Evolutionary conservation across 1,140 invertebrate genomes (phyloP).

Genomic region (Sinella curviseta): DNA sequence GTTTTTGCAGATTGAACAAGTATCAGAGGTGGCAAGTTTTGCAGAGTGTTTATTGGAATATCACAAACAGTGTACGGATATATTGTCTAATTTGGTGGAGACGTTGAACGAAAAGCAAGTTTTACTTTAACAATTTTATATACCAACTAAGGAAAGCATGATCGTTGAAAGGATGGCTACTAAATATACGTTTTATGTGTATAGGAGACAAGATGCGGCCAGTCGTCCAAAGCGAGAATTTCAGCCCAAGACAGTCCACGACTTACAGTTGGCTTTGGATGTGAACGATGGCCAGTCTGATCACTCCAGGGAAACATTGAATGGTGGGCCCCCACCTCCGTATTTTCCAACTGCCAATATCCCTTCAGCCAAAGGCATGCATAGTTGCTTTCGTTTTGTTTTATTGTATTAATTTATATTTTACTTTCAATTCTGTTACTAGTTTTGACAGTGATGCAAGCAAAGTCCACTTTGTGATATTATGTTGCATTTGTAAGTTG

Average conservation of each 20-base stretch:
- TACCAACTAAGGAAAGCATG: background rate
- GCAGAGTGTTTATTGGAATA: slow-evolving; percentile 92
- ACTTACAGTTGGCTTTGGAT: slow-evolving; percentile 69
- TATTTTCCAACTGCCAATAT: slow-evolving; percentile 39
- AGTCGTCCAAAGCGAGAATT: slow-evolving; percentile 86
- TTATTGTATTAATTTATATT: slow-evolving; percentile 26
- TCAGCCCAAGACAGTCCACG: slow-evolving; percentile 85
- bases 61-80: slow-evolving; percentile 91
- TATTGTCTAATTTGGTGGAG: slow-evolving; percentile 79
- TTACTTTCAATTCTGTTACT: background rate
- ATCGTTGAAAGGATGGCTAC: background rate
- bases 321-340: slow-evolving; percentile 58
- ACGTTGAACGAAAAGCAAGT: slow-evolving; percentile 86
- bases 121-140: background rate
- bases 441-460: background rate
- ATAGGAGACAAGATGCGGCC: slow-evolving; percentile 84
- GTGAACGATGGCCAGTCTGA: slow-evolving; percentile 55
- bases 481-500: no score
- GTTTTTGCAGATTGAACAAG: slow-evolving; percentile 81
- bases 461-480: no score
- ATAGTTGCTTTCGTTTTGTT: slow-evolving; percentile 38
- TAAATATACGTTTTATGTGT: slow-evolving; percentile 44
- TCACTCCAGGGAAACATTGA: slow-evolving; percentile 60
- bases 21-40: slow-evolving; percentile 92
- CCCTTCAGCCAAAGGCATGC: slow-evolving; percentile 45